Evolutionary conservation across 2,888 invertebrate genomes (phyloP).

Genomic region (Eristalis arbustorum): DNA sequence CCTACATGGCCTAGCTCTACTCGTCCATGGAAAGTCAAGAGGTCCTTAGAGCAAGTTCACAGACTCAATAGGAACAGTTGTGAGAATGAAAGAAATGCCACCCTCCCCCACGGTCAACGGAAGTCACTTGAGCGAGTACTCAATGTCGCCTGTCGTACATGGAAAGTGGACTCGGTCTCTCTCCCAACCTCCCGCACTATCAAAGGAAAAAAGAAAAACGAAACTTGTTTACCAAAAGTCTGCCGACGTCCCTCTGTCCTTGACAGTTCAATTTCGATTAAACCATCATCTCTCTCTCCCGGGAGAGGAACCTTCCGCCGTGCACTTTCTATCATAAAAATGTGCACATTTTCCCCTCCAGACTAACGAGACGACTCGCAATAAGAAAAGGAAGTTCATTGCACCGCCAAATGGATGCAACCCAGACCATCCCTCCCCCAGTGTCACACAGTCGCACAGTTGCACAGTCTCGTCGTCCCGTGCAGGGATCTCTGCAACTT

Average conservation of each 20-base stretch:
- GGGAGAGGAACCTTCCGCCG: background rate
- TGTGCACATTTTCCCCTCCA: slow-evolving; percentile 1
- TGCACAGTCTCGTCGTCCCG: too few relatives aligned
- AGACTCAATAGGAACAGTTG: too few relatives aligned
- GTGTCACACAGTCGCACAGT: background rate
- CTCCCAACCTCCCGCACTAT: too few relatives aligned
- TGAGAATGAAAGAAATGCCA: too few relatives aligned
- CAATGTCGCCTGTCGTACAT: too few relatives aligned
- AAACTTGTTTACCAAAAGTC: background rate
- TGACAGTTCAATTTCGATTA: slow-evolving; percentile 21
- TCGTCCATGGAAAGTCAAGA: too few relatives aligned
- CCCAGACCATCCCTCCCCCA: background rate
- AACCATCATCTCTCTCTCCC: background rate
- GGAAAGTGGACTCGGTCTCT: too few relatives aligned
- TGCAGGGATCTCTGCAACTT: background rate
- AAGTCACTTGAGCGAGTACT: too few relatives aligned
- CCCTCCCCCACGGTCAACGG: too few relatives aligned
- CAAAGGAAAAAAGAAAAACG: background rate
- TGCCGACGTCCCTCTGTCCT: background rate
- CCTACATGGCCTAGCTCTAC: too few relatives aligned
- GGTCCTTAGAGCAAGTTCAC: too few relatives aligned
- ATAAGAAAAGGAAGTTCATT: slow-evolving; percentile 32
- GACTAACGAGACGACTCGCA: slow-evolving; percentile 17
- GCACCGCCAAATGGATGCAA: slow-evolving; percentile 11
- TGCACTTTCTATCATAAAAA: background rate